Evolutionary conservation across 2,888 invertebrate genomes (phyloP).

Genomic region (Ferdinandea cuprea): DNA sequence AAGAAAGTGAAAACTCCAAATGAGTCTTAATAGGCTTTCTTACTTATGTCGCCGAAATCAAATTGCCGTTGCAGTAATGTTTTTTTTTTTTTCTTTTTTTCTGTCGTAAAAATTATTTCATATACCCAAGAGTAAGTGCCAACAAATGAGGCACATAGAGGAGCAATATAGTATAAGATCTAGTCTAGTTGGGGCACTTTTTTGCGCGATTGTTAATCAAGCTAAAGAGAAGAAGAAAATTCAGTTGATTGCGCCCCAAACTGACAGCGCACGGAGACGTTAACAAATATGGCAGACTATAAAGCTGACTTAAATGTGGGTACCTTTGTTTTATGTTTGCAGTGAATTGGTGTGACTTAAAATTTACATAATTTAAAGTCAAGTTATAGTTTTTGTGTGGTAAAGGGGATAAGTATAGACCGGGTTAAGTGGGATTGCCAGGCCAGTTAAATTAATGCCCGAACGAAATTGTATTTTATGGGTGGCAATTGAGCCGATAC

Average conservation of each 20-base stretch:
- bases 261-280: slow-evolving; percentile 3
- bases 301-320: slow-evolving; percentile 17
- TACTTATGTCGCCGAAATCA: slow-evolving; percentile 42
- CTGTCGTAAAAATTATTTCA: slow-evolving; percentile 56
- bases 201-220: slow-evolving; percentile 12
- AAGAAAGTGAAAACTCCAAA: slow-evolving; percentile 72
- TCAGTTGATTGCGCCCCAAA: slow-evolving; percentile 14
- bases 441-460: slow-evolving; percentile 15
- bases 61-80: slow-evolving; percentile 15
- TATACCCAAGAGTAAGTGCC: slow-evolving; percentile 41
- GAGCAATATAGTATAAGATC: too few relatives aligned
- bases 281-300: slow-evolving; percentile 23
- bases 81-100: neutral
- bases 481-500: slow-evolving; percentile 9
- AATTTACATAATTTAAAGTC: slow-evolving; percentile 48
- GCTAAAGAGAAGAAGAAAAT: slow-evolving; percentile 24
- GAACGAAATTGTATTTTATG: slow-evolving; percentile 17
- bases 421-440: neutral
- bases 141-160: slow-evolving; percentile 33
- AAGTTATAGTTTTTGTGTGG: slow-evolving; percentile 9
- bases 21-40: slow-evolving; percentile 68
- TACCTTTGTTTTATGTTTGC: slow-evolving; percentile 42
- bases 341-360: slow-evolving; percentile 22
- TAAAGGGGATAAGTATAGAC: slow-evolving; percentile 11
- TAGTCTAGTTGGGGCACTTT: slow-evolving; percentile 12